Evolutionary conservation across 2,888 invertebrate species (phyloP).

Genomic region (Gari tellinella): DNA sequence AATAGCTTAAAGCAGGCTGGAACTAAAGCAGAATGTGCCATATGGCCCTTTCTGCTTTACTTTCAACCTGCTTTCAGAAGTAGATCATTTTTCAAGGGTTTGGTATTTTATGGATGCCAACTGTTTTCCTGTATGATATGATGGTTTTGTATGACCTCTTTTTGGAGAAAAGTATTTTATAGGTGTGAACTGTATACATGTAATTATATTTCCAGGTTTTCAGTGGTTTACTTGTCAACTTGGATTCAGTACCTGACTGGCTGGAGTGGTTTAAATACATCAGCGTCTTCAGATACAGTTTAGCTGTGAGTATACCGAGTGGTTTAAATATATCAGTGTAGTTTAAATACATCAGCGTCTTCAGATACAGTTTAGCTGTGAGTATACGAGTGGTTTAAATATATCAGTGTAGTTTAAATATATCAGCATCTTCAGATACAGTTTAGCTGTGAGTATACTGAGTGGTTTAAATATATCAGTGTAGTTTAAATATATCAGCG

Average conservation of each 20-base stretch:
- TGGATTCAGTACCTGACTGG: slow-evolving; percentile 78
- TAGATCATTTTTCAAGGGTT: too few species aligned
- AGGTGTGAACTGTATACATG: too few species aligned
- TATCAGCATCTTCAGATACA: slow-evolving; percentile 82
- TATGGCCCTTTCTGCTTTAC: too few species aligned
- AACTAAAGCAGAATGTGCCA: too few species aligned
- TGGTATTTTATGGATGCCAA: too few species aligned
- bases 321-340: too few species aligned
- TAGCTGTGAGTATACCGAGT: slow-evolving; percentile 74
- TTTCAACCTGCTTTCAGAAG: too few species aligned
- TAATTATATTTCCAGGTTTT: slow-evolving; percentile 71
- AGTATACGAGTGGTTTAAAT: too few species aligned
- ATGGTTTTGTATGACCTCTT: too few species aligned
- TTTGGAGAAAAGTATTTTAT: not conserved
- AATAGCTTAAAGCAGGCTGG: too few species aligned
- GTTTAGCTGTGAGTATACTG: slow-evolving; percentile 73
- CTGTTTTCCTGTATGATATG: too few species aligned
- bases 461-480: too few species aligned
- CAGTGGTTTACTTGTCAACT: slow-evolving; percentile 82
- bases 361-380: slow-evolving; percentile 81
- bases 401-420: slow-evolving; percentile 83
- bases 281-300: slow-evolving; percentile 82
- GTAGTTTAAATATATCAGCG: slow-evolving; percentile 82
- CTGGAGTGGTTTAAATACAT: slow-evolving; percentile 82
- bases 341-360: slow-evolving; percentile 82